Conservation (phyloP, 2,888 invertebrate species). For the Euclidia mi region DNA sequence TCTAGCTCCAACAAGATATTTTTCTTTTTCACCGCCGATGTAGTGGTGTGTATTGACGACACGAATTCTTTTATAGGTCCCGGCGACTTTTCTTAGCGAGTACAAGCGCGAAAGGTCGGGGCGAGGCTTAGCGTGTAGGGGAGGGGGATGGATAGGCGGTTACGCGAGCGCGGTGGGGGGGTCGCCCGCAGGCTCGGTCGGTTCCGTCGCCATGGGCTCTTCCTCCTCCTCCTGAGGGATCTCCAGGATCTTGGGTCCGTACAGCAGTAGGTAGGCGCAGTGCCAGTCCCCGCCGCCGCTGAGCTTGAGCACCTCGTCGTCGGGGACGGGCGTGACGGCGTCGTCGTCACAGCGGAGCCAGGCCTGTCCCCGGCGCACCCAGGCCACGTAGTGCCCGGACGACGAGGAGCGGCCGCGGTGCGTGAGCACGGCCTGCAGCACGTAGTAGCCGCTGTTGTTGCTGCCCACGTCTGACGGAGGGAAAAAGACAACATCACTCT, state of each 20-base stretch:
- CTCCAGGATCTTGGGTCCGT: conserved; percentile 96
- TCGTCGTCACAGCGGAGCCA: conserved; percentile 99
- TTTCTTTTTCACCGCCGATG: too few relatives aligned
- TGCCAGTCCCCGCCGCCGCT: conserved; percentile 99
- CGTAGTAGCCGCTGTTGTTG: conserved; percentile 99
- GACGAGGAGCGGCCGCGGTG: conserved; percentile 99
- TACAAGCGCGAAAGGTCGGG: too few relatives aligned
- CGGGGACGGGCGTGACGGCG: conserved; percentile 95
- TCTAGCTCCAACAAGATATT: too few relatives aligned
- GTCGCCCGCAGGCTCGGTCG: conserved; percentile 61
- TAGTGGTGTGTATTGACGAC: too few relatives aligned
- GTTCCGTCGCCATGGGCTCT: conserved; percentile 75
- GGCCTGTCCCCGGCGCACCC: conserved; percentile 93
- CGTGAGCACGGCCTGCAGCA: conserved; percentile 97
- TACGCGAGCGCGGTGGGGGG: conserved; percentile 84
- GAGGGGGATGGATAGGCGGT: conserved; percentile 17
- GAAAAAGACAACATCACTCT: too few relatives aligned
- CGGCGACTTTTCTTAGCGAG: too few relatives aligned
- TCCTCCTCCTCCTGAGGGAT: conserved; percentile 76
- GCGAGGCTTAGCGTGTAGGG: conserved; percentile 66
- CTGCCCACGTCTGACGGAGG: conserved; percentile 98
- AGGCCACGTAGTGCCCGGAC: conserved; percentile 99
- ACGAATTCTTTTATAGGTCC: too few relatives aligned
- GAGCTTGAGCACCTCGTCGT: conserved; percentile 98
- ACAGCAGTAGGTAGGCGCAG: conserved; percentile 99